Base-by-base conservation (phyloP, 2,797 vertebrate genomes). In the Falco naumanni region DNA sequence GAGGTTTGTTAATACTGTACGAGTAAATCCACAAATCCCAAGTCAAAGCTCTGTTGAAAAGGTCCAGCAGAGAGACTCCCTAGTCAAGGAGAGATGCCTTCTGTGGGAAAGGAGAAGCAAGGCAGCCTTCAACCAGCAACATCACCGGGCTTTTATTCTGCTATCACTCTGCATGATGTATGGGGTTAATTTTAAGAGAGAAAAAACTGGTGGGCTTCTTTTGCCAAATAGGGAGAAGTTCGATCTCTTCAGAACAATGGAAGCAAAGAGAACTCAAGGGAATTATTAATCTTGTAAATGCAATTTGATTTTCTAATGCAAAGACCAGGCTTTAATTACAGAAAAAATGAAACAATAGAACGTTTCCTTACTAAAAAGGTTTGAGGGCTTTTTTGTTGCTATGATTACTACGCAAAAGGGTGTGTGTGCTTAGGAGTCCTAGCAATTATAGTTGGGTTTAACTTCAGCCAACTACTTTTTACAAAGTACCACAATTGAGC, bases 281-380 rank as follows among this genome's bases (percentile, higher is more conserved):
- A 93, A 92, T 93, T 93, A 56, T 70, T 94, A 2, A 48, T 87
- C 66, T 63, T 65, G 34, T 50, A 95, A 90, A 84, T 63, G 56
- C 64, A 92, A 76, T 90, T 95, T 76, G 66, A 82, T 94, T 93
- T 94, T 94, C 80, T 93, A 79, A 93, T 90, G 90, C 63, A 56
- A 94, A 93, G 34, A 90, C 68, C 78, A 84, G 80, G 81, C 86
- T 94, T 83, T 93, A 87, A 94, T 95, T 94, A 80, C 74, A 92
- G 41, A 34, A 83, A 83, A 85, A 74, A 60, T 63, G 81, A 96
- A 94, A 92, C 87, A 96, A 94, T 82, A 72, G 76, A 69, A 81
- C 64, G 54, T 84, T 96, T 96, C 86, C 92, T 94, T 72, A 59
- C 83, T 82, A 54, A 95, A 95, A 92, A 90, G 45, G 2, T 65